Conservation (phyloP, 2,797 vertebrate genomes). For the Poecile montanus region DNA sequence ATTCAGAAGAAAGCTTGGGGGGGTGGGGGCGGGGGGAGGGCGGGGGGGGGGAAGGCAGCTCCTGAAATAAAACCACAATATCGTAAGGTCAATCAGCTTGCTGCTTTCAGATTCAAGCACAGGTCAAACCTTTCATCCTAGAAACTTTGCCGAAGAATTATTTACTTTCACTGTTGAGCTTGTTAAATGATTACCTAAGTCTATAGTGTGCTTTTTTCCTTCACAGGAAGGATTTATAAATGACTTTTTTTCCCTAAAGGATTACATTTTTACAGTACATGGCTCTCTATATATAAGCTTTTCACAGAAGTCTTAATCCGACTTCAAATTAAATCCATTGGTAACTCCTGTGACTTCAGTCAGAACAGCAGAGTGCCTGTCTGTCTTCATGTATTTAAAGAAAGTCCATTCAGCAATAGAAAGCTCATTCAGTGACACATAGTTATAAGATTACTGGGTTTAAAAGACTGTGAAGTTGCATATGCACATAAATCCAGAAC, state of each 20-base stretch:
- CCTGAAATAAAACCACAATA: constrained; percentile 36
- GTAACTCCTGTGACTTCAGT: constrained; percentile 12
- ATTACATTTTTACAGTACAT: constrained; percentile 44
- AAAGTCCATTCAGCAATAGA: constrained; percentile 20
- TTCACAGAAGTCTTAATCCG: constrained; percentile 15
- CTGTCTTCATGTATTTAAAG: background rate
- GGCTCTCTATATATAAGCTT: constrained; percentile 30
- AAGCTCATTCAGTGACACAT: background rate
- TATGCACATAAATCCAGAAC: background rate
- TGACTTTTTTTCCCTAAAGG: background rate
- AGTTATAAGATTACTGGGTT: background rate
- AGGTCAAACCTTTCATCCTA: constrained; percentile 42
- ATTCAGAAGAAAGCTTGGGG: constrained; percentile 22
- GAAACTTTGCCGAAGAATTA: constrained; percentile 50
- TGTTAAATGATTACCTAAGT: constrained; percentile 52
- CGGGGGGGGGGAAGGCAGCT: background rate
- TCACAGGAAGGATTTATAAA: constrained; percentile 10
- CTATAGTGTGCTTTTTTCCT: background rate
- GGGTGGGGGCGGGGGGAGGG: too few relatives aligned
- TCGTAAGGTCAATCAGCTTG: constrained; percentile 17
- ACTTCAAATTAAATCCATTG: constrained; percentile 19
- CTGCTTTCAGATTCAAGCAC: background rate
- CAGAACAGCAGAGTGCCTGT: background rate
- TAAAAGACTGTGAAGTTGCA: background rate
- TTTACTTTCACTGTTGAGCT: constrained; percentile 39